These are phyloP conservation scores for Riparia riparia DNA, from an alignment of 2,113 vertebrate genomes.

Conservation along the genomic window DNA sequence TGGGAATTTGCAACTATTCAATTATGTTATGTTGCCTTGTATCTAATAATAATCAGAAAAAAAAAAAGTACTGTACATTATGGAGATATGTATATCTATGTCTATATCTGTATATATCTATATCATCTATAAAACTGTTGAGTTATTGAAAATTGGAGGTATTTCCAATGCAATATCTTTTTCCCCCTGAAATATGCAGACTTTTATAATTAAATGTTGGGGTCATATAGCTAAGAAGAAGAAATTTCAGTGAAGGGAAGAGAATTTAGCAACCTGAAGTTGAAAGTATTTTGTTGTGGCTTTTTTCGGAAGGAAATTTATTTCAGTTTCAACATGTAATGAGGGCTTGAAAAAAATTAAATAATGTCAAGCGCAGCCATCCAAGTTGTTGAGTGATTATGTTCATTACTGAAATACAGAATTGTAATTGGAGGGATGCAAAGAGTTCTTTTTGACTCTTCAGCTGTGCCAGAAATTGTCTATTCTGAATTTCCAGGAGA, in stretches of 20 bases:
- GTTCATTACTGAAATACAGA: background rate
- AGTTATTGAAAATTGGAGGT: background rate
- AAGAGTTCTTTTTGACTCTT: background rate
- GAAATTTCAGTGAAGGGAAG: background rate
- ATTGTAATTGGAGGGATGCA: background rate
- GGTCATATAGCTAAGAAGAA: background rate
- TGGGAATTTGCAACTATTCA: background rate
- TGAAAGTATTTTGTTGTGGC: background rate
- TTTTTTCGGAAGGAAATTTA: background rate
- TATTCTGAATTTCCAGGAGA: background rate
- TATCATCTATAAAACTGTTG: background rate
- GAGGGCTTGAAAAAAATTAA: background rate
- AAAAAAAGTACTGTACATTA: background rate
- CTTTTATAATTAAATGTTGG: background rate
- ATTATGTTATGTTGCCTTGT: background rate
- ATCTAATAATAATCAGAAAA: background rate
- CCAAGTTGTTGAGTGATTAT: background rate
- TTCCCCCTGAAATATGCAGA: fast-evolving
- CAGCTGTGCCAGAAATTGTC: background rate
- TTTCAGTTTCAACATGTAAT: background rate
- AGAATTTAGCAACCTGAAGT: background rate
- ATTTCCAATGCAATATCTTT: background rate
- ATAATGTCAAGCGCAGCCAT: background rate
- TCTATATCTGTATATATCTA: no score
- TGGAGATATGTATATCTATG: background rate